Conservation (phyloP, 2,113 vertebrate species). For the Chloroceryle aenea region DNA sequence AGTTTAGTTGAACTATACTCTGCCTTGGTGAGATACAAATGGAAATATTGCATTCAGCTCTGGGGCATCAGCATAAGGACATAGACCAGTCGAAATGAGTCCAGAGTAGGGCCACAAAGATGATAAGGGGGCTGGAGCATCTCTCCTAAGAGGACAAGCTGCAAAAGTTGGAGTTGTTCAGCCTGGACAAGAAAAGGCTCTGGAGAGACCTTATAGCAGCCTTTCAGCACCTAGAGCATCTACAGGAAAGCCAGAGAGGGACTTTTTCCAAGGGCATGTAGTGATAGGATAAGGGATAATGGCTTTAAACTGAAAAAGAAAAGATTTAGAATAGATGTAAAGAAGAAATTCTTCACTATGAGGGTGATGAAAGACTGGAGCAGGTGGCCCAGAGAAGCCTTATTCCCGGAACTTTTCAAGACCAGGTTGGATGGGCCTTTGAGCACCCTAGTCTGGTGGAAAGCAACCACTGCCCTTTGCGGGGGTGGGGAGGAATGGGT, state of each 20-base stretch:
- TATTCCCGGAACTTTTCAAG: not conserved
- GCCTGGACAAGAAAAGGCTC: not conserved
- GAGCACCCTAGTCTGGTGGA: not conserved
- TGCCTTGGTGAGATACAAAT: not conserved
- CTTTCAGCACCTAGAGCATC: not conserved
- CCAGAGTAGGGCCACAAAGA: not conserved
- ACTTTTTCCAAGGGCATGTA: not conserved
- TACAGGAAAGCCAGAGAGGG: not conserved
- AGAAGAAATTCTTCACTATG: not conserved
- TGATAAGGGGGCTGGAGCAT: not conserved
- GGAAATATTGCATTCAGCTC: not conserved
- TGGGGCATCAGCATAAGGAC: not conserved
- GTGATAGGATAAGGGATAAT: not conserved
- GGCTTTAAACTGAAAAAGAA: not conserved
- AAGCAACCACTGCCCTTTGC: not conserved
- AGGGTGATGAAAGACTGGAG: not conserved
- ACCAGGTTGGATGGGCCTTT: not conserved
- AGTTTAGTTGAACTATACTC: not conserved
- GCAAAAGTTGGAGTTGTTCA: not conserved
- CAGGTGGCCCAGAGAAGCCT: not conserved
- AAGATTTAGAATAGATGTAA: not conserved
- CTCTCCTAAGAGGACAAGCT: not conserved
- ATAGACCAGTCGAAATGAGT: not conserved
- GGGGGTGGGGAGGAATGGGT: no score
- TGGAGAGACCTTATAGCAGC: not conserved